phyloP scores from a whole-genome alignment of 1,140 invertebrate genomes.

The Asbolus verrucosus region DNA sequence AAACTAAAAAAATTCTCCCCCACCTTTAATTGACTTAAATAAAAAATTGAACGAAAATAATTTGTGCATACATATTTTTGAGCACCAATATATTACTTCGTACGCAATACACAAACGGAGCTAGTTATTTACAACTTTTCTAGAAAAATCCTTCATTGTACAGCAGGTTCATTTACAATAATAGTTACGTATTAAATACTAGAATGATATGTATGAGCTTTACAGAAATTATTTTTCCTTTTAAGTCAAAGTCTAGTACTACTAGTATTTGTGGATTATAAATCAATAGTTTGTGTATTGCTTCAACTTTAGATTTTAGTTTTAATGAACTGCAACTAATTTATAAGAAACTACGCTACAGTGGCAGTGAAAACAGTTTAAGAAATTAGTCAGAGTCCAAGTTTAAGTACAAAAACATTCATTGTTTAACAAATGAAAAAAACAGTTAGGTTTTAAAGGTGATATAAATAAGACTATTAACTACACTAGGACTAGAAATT shows the following conservation, averaged over 20 bases:
- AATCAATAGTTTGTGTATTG: constrained; percentile 39
- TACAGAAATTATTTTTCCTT: constrained; percentile 37
- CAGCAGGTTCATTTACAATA: constrained; percentile 51
- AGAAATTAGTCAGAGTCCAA: constrained; percentile 44
- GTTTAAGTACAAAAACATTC: constrained; percentile 46
- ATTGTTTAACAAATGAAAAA: constrained; percentile 27
- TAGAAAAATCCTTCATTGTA: constrained; percentile 50
- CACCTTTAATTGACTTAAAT: constrained; percentile 56
- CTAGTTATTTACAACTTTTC: constrained; percentile 47
- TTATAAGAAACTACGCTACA: constrained; percentile 40
- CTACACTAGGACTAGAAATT: constrained; percentile 55
- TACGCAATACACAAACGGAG: constrained; percentile 50
- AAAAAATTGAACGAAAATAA: constrained; percentile 43
- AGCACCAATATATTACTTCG: constrained; percentile 57
- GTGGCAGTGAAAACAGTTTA: constrained; percentile 58
- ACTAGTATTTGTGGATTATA: constrained; percentile 1
- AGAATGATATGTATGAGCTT: constrained; percentile 61
- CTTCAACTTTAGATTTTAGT: constrained; percentile 15
- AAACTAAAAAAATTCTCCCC: constrained; percentile 39
- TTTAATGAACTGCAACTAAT: constrained; percentile 34
- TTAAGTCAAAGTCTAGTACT: constrained; percentile 23
- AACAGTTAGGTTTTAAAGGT: constrained; percentile 30
- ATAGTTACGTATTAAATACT: constrained; percentile 51
- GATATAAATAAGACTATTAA: constrained; percentile 46
- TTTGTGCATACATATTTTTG: constrained; percentile 54